Percentiles rank a stretch among this genome's conserved stretches.
These are phyloP conservation scores for Cranoglanis bouderius DNA, from an alignment of 2,113 vertebrate genomes.

Conservation along the genomic window DNA sequence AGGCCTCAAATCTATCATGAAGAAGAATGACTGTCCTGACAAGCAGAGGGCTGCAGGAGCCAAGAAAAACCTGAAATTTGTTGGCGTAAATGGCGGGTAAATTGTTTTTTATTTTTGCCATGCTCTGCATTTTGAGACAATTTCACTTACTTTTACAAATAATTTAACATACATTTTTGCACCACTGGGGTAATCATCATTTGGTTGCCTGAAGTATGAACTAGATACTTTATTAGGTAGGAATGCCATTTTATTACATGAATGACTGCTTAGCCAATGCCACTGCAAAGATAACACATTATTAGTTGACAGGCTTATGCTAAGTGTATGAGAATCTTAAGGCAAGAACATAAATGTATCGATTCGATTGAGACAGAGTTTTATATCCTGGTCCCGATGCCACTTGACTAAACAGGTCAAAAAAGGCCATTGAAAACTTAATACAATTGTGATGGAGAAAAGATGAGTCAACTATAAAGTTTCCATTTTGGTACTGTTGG, in stretches of 20 bases:
- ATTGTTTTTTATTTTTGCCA: constrained; percentile 44
- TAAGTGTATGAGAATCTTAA: background rate
- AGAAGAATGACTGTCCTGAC: constrained; percentile 90
- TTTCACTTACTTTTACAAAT: background rate
- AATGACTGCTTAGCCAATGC: background rate
- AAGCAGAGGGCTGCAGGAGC: constrained; percentile 84
- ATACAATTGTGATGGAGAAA: background rate
- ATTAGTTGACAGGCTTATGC: background rate
- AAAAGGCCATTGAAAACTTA: background rate
- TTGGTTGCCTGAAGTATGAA: background rate
- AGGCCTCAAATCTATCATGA: constrained; percentile 99
- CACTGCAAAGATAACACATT: background rate
- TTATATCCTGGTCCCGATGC: background rate
- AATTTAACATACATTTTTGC: background rate
- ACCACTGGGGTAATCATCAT: background rate
- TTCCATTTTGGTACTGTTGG: background rate
- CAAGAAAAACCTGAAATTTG: constrained; percentile 99
- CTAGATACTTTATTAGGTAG: background rate
- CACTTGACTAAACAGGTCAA: background rate
- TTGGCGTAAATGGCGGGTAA: constrained; percentile 99
- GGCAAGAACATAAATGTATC: background rate
- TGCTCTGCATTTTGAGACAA: background rate
- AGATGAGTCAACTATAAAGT: background rate
- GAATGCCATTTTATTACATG: background rate
- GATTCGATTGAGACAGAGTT: background rate